Base-by-base conservation (phyloP, 2,797 vertebrate species). In the Trematomus bernacchii region DNA sequence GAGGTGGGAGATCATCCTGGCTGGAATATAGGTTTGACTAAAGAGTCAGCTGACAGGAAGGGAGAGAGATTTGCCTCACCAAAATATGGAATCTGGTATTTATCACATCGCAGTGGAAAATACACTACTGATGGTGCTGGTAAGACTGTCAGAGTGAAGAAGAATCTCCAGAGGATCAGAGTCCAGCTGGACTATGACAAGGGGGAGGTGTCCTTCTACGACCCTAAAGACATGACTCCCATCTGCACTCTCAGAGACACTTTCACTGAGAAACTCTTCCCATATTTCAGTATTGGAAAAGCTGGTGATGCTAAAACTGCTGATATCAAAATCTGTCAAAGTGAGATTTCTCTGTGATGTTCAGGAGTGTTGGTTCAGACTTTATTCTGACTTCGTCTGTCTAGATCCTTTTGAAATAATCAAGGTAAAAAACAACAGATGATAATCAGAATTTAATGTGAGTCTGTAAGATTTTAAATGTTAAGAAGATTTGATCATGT, bases 11-110 rank as follows among this genome's bases (percentile, higher is more conserved):
- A 87, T 47, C 46, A 78, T 48, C 60, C 79, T 44, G 0, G 0
- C n/a, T 87, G 83, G 88, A 0, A 0, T 37, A 7, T 88, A 14
- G 88, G 83, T 21, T 66, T 87, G 19, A 50, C 2, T 33, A 67
- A 71, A 48, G 86, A 85, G 58, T 73, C 80, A 7, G 50, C 12
- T 14, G 47, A 73, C 10, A 65, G 43, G 43, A 68, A 78, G 43
- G 43, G n/a, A 1, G 0, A 42, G 19, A 0, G 0, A 33, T 0
- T 0, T 9, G 13, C 1, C 0, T 0, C 12, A 44, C 48, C 43
- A 60, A 0, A 66, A 19, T 1, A 40, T 66, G 77, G 77, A 44
- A 1, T 40, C 12, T 71, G 67, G 53, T 46, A 53, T 65, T 50
- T 76, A 0, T 0, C n/a, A 0, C 2, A 55, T 62, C 0, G 0